Conservation (phyloP, 2,888 invertebrate genomes). For the Listrodromus nycthemerus region DNA sequence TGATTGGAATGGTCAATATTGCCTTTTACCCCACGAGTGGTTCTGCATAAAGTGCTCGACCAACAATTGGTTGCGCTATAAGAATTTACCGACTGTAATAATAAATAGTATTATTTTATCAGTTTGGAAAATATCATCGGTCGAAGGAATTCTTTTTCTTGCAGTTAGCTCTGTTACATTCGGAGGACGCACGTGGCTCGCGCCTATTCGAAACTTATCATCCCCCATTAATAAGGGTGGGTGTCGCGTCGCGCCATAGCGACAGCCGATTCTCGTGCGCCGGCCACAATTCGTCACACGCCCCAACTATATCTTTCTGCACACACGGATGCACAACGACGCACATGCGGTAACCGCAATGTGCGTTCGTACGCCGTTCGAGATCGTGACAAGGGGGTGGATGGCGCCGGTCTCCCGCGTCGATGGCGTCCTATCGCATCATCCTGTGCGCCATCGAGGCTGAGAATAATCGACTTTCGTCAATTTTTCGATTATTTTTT, state of each 20-base stretch:
- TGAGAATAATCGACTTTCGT: too few relatives aligned
- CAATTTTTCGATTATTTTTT: neutral
- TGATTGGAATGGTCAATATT: too few relatives aligned
- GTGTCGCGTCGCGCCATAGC: conserved; percentile 1
- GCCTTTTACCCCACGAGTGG: too few relatives aligned
- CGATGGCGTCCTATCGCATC: neutral
- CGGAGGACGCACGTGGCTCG: conserved; percentile 1
- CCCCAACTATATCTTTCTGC: conserved; percentile 1
- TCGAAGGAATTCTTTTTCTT: neutral
- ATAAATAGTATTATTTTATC: neutral
- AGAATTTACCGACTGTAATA: neutral
- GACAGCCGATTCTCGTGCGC: conserved; percentile 1
- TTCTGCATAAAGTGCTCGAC: too few relatives aligned
- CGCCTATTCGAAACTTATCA: conserved; percentile 5
- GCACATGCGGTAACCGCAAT: conserved; percentile 15
- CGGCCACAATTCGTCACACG: conserved; percentile 38
- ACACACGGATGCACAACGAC: neutral
- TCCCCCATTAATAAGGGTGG: conserved; percentile 20
- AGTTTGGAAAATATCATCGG: neutral
- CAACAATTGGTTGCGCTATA: too few relatives aligned
- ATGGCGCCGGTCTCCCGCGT: conserved; percentile 6
- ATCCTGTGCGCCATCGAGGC: neutral
- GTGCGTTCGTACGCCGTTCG: conserved; percentile 17
- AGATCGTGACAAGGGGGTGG: conserved; percentile 14
- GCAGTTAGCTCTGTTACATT: neutral